A percentile compares a stretch with the other conserved stretches of the same genome.
Evolutionary conservation across 2,113 vertebrate genomes (phyloP).

Genomic region (Hemichromis elongatus): DNA sequence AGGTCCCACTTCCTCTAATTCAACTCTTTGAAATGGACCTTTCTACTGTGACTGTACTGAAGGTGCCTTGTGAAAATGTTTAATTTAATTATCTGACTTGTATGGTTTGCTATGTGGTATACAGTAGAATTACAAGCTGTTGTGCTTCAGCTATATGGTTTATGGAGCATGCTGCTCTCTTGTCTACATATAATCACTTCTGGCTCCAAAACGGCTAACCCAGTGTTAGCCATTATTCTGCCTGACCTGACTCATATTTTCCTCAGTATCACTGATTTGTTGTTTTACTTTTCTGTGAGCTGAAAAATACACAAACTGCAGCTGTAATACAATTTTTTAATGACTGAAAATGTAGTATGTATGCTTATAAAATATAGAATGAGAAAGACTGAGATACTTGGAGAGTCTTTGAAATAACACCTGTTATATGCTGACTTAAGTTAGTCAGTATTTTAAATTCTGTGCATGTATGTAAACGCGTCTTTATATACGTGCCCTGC

Average conservation of each 20-base stretch:
- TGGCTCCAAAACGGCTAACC: not conserved
- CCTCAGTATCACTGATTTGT: not conserved
- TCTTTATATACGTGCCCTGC: not conserved
- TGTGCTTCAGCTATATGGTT: not conserved
- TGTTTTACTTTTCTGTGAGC: not conserved
- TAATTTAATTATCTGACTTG: not conserved
- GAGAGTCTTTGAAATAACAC: not conserved
- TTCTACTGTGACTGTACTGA: not conserved
- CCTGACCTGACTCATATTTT: not conserved
- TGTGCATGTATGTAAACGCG: not conserved
- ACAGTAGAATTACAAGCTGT: not conserved
- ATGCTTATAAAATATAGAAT: not conserved
- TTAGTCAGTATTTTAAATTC: not conserved
- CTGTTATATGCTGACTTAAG: not conserved
- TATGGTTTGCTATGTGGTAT: not conserved
- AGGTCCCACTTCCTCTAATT: not conserved
- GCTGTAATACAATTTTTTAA: slow-evolving; percentile 8
- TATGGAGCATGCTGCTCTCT: not conserved
- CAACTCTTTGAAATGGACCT: not conserved
- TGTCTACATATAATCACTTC: not conserved
- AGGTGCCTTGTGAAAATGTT: not conserved
- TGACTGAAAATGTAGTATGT: not conserved
- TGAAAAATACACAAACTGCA: not conserved
- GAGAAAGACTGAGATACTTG: not conserved
- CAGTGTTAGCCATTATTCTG: not conserved